Evolutionary conservation across 2,113 vertebrate species (phyloP).

Genomic region (Cettia cetti): DNA sequence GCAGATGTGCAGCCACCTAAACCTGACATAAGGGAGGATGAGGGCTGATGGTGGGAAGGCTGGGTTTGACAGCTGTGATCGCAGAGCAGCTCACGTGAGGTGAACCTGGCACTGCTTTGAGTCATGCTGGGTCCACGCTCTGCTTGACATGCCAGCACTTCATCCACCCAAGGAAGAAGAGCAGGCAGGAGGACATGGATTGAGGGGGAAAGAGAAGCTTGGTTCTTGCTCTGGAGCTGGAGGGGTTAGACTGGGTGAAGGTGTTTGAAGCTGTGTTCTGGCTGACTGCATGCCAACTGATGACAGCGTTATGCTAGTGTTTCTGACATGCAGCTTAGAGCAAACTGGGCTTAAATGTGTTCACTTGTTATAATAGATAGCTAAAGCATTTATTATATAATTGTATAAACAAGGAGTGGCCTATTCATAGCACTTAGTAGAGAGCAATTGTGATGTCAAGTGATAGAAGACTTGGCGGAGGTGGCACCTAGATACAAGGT

Average conservation of each 20-base stretch:
- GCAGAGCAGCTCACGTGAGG: background rate
- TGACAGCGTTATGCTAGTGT: background rate
- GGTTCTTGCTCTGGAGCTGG: background rate
- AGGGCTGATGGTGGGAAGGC: background rate
- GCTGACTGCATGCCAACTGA: background rate
- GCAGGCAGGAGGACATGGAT: background rate
- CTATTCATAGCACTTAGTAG: background rate
- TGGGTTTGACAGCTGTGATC: rapidly evolving
- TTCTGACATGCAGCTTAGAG: background rate
- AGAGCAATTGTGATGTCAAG: background rate
- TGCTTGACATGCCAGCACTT: rapidly evolving
- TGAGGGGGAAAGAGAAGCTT: background rate
- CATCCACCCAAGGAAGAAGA: background rate
- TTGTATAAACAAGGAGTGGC: background rate
- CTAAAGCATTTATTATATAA: background rate
- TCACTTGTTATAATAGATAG: background rate
- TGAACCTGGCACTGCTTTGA: background rate
- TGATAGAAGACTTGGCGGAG: background rate
- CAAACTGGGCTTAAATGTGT: background rate
- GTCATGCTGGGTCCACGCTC: rapidly evolving
- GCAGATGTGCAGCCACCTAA: background rate
- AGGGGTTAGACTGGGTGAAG: background rate
- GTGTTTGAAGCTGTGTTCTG: background rate
- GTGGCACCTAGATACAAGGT: background rate
- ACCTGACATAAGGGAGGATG: background rate